Evolutionary conservation across 2,888 invertebrate species (phyloP).

Genomic region (Agonopterix subpropinquella): DNA sequence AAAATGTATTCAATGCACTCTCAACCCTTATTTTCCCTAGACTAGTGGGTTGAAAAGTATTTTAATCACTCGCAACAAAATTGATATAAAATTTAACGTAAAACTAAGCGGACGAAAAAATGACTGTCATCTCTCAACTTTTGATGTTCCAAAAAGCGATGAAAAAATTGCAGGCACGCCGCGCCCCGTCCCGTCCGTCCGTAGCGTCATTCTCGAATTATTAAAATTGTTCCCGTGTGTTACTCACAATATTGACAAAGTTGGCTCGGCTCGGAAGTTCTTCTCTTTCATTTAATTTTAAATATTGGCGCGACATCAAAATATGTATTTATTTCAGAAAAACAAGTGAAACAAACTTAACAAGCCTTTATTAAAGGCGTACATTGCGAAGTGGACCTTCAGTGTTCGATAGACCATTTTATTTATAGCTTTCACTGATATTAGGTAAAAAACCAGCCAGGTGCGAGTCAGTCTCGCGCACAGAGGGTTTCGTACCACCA

Average conservation of each 20-base stretch:
- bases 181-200: constrained; percentile 22
- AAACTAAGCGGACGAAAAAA: constrained; percentile 13
- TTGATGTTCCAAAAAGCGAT: constrained; percentile 33
- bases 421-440: too few species aligned
- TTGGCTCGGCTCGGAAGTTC: constrained; percentile 36
- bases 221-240: constrained; percentile 57
- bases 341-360: too few species aligned
- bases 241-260: constrained; percentile 53
- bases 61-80: background rate
- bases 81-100: background rate
- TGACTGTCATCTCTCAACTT: constrained; percentile 28
- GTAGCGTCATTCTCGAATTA: constrained; percentile 45
- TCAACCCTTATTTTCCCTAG: too few species aligned
- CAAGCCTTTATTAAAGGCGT: too few species aligned
- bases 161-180: constrained; percentile 30
- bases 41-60: too few species aligned
- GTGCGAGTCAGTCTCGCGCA: too few species aligned
- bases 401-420: too few species aligned
- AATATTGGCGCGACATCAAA: constrained; percentile 41
- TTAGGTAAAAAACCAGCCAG: too few species aligned
- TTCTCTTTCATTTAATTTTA: constrained; percentile 51
- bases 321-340: too few species aligned
- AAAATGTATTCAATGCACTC: too few species aligned
- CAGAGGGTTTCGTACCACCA: too few species aligned
- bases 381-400: too few species aligned